These are phyloP conservation scores for Patiria pectinifera DNA, from an alignment of 53 echinoderm and acorn worm genomes.

Conservation along the genomic window DNA sequence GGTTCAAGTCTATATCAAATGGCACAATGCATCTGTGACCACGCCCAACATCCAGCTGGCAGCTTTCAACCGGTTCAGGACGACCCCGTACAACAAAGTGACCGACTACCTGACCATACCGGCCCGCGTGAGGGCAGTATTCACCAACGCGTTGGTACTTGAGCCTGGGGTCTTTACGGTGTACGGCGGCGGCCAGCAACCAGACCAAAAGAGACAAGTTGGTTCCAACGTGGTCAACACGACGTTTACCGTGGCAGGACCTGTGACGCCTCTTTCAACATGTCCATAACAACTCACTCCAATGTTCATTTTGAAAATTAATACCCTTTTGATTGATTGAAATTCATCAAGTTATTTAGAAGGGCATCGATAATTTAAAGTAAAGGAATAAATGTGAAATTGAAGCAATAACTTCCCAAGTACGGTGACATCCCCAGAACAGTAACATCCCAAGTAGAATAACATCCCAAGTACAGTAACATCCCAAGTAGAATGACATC, in stretches of 20 bases:
- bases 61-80: slow-evolving; percentile 72
- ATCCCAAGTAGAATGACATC: no score
- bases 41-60: slow-evolving; percentile 81
- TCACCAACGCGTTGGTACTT: slow-evolving; percentile 51
- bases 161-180: slow-evolving; percentile 77
- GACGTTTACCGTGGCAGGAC: neutral
- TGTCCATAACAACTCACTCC: neutral
- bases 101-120: slow-evolving; percentile 70
- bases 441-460: no score
- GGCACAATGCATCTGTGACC: slow-evolving; percentile 71
- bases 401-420: no score
- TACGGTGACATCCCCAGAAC: no score
- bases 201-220: slow-evolving; percentile 3
- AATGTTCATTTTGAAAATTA: no score
- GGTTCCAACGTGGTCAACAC: neutral
- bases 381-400: no score
- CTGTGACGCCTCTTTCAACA: neutral
- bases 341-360: no score
- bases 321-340: no score
- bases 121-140: slow-evolving; percentile 80
- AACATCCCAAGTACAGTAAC: no score
- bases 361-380: no score
- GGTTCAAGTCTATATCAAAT: slow-evolving; percentile 85
- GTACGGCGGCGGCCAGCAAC: slow-evolving; percentile 90
- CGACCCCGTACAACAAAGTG: slow-evolving; percentile 10